Conservation (phyloP, 2,888 invertebrate species). For the Leucozona laternaria region DNA sequence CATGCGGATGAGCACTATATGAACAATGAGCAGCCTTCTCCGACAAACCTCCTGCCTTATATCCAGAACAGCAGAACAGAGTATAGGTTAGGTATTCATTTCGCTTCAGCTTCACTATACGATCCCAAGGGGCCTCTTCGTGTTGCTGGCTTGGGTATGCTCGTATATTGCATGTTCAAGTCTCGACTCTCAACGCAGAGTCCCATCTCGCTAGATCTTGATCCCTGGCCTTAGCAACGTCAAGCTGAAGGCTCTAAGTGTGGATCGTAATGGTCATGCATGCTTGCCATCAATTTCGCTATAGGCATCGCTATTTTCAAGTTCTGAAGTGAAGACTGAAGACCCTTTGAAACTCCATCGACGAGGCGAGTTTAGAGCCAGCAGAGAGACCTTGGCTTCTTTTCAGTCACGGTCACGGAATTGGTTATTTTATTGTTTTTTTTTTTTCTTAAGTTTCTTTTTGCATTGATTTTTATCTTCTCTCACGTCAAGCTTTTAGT, state of each 20-base stretch:
- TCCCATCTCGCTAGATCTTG: constrained; percentile 60
- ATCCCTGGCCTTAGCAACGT: constrained; percentile 61
- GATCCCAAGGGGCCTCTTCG: constrained; percentile 26
- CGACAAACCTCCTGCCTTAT: constrained; percentile 84
- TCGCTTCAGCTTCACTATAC: constrained; percentile 23
- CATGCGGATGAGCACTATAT: constrained; percentile 45
- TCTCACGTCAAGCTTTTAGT: constrained; percentile 43
- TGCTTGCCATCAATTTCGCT: constrained; percentile 64
- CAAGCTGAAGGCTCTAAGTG: constrained; percentile 53
- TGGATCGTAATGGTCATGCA: constrained; percentile 74
- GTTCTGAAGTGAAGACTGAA: neutral
- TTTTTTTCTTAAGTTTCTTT: constrained; percentile 20
- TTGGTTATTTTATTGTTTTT: constrained; percentile 38
- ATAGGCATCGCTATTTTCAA: constrained; percentile 36
- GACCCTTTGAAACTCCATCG: constrained; percentile 27
- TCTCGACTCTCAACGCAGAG: constrained; percentile 6
- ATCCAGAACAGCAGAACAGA: constrained; percentile 76
- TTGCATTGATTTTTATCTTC: constrained; percentile 64
- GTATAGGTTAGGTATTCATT: neutral
- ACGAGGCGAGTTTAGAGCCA: neutral
- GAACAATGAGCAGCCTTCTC: constrained; percentile 63
- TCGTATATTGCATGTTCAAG: constrained; percentile 48
- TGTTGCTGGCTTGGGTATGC: neutral
- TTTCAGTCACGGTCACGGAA: constrained; percentile 75
- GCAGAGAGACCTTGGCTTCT: constrained; percentile 76